Evolutionary conservation across 2,797 vertebrate genomes (phyloP), one percentile per base, ranked within the genome.

Genomic region (Neostethus bicornis): DNA sequence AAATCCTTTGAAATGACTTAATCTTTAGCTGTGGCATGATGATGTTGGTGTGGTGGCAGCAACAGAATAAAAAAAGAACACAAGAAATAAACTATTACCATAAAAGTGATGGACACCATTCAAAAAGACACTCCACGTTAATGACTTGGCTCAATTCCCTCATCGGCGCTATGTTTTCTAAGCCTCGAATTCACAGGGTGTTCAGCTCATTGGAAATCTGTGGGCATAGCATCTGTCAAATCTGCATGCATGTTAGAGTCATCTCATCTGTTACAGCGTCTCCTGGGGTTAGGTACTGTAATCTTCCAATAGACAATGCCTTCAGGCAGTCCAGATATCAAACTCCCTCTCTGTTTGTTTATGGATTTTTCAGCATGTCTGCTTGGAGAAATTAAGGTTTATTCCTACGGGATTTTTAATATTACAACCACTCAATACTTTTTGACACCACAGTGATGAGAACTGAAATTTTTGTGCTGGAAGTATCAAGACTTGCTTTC

Each of bases 321-420:
- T 74, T 69, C 68, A 62, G 81, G 79, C 80, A 52, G 65, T 65
- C 58, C 39, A 37, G 62, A 70, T 64, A 81, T 86, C 75, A 83
- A 64, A 70, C 66, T 67, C 66, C 59, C 64, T 66, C 38, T 14
- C 73, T 53, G 60, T 68, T 48, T 46, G 65, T 84, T 86, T 84
- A 81, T 86, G 87, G 85, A 86, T 87, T 88, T 87, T 84, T 61
- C 65, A 31, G 29, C 37, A 25, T 75, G 74, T 80, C 73, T 65
- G 51, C 69, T 75, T 67, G 47, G 84, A 84, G 67, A 82, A 87
- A 83, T 81, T 67, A 84, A 70, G 71, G 57, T 79, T 74, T 52
- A 75, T 68, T 66, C 79, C 81, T 61, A 49, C 37, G 57, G 77
- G 80, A 78, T 60, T 59, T 57, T 72, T 48, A 62, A 68, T 69